Conservation (phyloP, 1,140 invertebrate genomes). For the Drosophila ananassae region DNA sequence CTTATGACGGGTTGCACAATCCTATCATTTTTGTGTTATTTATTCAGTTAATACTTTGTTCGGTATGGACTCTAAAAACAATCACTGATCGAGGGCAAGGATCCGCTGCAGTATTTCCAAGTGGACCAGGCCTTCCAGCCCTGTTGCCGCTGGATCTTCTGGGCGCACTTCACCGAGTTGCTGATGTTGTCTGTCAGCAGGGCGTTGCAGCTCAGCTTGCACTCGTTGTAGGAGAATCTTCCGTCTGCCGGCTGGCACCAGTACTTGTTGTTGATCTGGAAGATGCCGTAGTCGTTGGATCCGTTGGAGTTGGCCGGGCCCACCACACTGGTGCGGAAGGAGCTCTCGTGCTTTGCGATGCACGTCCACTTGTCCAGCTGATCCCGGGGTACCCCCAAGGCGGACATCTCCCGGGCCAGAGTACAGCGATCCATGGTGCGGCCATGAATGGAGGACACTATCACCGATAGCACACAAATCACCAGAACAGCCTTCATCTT, state of each 20-base stretch:
- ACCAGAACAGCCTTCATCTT: slow-evolving; percentile 53
- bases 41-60: slow-evolving; percentile 13
- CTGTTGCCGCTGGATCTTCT: slow-evolving; percentile 62
- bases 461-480: slow-evolving; percentile 58
- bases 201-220: slow-evolving; percentile 51
- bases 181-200: slow-evolving; percentile 63
- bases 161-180: slow-evolving; percentile 67
- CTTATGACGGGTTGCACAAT: slow-evolving; percentile 38
- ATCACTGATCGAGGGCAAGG: slow-evolving; percentile 56
- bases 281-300: slow-evolving; percentile 76
- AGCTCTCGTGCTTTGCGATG: slow-evolving; percentile 69
- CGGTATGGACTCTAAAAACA: slow-evolving; percentile 17
- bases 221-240: slow-evolving; percentile 65
- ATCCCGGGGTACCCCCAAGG: slow-evolving; percentile 67
- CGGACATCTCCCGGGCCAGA: slow-evolving; percentile 74
- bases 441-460: slow-evolving; percentile 50
- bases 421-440: slow-evolving; percentile 76
- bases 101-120: slow-evolving; percentile 66
- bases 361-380: slow-evolving; percentile 59
- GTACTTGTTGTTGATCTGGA: slow-evolving; percentile 78
- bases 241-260: slow-evolving; percentile 71
- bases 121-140: slow-evolving; percentile 75
- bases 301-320: slow-evolving; percentile 67
- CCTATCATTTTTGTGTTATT: slow-evolving; percentile 1
- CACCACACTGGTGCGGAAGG: slow-evolving; percentile 54